Conservation (phyloP, 2,888 invertebrate species). For the Caenorhabditis japonica region DNA sequence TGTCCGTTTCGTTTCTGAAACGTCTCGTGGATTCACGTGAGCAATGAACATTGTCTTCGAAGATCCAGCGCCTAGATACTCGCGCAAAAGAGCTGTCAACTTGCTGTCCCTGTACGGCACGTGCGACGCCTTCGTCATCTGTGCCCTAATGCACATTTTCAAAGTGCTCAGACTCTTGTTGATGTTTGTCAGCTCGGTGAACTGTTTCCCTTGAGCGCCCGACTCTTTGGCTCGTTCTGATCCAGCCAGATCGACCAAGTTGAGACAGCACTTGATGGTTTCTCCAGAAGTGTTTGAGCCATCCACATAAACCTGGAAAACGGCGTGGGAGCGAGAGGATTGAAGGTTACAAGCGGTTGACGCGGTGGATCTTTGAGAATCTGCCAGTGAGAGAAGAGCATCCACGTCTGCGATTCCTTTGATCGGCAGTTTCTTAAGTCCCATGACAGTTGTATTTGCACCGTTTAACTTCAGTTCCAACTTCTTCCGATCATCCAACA, state of each 20-base stretch:
- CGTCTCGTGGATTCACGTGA: slow-evolving; percentile 89
- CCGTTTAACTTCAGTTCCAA: slow-evolving; percentile 30
- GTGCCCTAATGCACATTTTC: slow-evolving; percentile 48
- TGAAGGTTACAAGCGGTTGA: slow-evolving; percentile 85
- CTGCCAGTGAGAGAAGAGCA: slow-evolving; percentile 84
- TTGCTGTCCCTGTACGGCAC: slow-evolving; percentile 92
- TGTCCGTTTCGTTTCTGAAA: slow-evolving; percentile 88
- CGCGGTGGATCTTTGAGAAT: slow-evolving; percentile 87
- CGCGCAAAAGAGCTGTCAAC: slow-evolving; percentile 89
- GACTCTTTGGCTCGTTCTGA: slow-evolving; percentile 83
- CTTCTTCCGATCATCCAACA: slow-evolving; percentile 80
- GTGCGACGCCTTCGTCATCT: slow-evolving; percentile 82
- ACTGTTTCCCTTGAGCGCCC: slow-evolving; percentile 78
- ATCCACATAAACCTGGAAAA: slow-evolving; percentile 78
- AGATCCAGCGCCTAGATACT: slow-evolving; percentile 87
- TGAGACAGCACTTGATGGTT: slow-evolving; percentile 80
- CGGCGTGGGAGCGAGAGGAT: slow-evolving; percentile 78
- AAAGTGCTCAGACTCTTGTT: slow-evolving; percentile 81
- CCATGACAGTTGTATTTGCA: slow-evolving; percentile 2
- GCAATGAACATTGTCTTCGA: slow-evolving; percentile 94
- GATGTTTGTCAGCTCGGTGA: slow-evolving; percentile 88
- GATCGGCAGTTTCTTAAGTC: slow-evolving; percentile 17
- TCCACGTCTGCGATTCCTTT: slow-evolving; percentile 78
- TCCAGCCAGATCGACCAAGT: slow-evolving; percentile 89
- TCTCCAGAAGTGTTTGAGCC: slow-evolving; percentile 35